Evolutionary conservation across 1,140 invertebrate genomes (phyloP), one percentile per base, ranked within the genome.

Genomic region (Apis laboriosa): DNA sequence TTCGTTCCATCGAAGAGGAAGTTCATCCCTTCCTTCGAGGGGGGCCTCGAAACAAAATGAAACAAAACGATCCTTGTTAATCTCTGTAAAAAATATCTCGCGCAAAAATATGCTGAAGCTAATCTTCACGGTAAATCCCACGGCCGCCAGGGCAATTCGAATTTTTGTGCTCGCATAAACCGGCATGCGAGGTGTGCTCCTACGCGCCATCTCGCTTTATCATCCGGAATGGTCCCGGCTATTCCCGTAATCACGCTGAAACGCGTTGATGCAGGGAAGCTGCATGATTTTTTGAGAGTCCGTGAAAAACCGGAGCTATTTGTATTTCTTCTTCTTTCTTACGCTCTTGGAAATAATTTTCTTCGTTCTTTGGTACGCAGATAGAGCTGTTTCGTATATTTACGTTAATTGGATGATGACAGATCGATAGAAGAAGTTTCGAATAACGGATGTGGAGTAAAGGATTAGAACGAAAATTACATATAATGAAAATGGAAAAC

Each of bases 121-220:
- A 74, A 74, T 74, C 72, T 74, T 34, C 34, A 74, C 34, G 61
- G 72, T 74, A 74, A 74, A 75, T 75, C 43, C 58, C 49, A 34
- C 8, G 12, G 34, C 21, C 72, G 49, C 72, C 34, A 21, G 34
- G 72, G 56, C 72, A 75, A 61, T 75, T 61, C 72, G 43, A 75
- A 75, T 75, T 75, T 61, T 61, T 75, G 58, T 58, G 8, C 71
- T 15, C 55, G 56, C 51, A 28, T 53, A 17, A 55, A 56, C 49
- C 24, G 28, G n/a, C n/a, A n/a, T 24, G 24, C 24, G 24, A 24
- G 24, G 19, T 15, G 28, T 58, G 34, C 3, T 34, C 34, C 34
- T 43, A 43, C 70, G 53, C 12, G 53, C 12, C 72, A 28, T 75
- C 56, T 75, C 58, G n/a, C 72, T 75, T 61, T 75, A 75, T 75